These are phyloP conservation scores for Lophius piscatorius DNA, from an alignment of 2,113 vertebrate species.

Conservation along the genomic window DNA sequence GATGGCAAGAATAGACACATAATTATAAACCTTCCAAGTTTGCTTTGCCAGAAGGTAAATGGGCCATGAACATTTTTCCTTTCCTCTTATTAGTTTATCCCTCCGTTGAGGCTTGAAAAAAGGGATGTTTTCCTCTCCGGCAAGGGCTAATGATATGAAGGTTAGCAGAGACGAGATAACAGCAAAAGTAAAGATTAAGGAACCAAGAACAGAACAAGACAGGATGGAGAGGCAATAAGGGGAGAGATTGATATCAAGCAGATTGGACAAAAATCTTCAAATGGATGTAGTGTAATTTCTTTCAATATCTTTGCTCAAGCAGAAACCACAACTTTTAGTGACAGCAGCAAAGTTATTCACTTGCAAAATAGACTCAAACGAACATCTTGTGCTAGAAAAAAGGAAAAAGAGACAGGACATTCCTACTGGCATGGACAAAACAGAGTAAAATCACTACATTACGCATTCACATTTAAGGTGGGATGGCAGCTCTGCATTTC, in stretches of 20 bases:
- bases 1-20: conserved; percentile 14
- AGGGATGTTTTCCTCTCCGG: conserved; percentile 23
- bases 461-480: conserved; percentile 12
- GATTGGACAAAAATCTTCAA: conserved; percentile 67
- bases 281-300: conserved; percentile 55
- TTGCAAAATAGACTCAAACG: conserved; percentile 57
- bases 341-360: conserved; percentile 57
- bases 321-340: conserved; percentile 57
- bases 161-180: conserved; percentile 40
- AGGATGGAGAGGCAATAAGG: conserved; percentile 7
- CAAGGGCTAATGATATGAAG: conserved; percentile 57
- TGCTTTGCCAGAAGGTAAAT: conserved; percentile 15
- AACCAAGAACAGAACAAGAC: background rate
- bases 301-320: conserved; percentile 58
- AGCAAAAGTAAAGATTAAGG: conserved; percentile 27
- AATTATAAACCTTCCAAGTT: conserved; percentile 26
- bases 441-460: conserved; percentile 29
- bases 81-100: conserved; percentile 41
- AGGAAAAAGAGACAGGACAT: conserved; percentile 20
- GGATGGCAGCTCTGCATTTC: background rate
- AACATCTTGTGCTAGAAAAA: conserved; percentile 27
- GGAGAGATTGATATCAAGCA: conserved; percentile 54
- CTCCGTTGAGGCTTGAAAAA: conserved; percentile 37
- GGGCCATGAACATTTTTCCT: conserved; percentile 20
- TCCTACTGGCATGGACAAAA: conserved; percentile 20